Conservation (phyloP, 2,797 vertebrate genomes). For the Ambastaia sidthimunki region DNA sequence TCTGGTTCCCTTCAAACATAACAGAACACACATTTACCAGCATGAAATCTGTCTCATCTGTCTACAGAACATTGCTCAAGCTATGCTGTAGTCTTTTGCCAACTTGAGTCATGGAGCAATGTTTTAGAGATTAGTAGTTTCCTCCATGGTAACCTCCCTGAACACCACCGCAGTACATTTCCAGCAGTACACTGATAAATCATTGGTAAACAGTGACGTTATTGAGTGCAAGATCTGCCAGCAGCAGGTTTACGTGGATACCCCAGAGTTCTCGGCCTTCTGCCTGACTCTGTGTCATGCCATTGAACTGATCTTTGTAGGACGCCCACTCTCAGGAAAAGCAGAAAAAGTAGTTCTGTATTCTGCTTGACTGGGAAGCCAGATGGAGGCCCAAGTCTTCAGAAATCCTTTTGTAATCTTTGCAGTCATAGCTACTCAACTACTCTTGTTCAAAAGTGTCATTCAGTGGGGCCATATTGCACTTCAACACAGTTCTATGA, state of each 20-base stretch:
- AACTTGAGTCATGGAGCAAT: background rate
- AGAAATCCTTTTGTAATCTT: constrained; percentile 14
- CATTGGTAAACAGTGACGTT: background rate
- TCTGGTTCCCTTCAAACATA: background rate
- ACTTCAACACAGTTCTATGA: background rate
- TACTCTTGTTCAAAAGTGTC: background rate
- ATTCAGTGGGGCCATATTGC: background rate
- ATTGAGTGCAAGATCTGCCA: background rate
- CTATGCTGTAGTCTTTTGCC: background rate
- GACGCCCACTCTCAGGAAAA: background rate
- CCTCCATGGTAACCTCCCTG: background rate
- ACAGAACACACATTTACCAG: background rate
- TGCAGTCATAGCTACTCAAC: background rate
- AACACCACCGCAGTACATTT: background rate
- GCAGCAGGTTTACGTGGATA: background rate
- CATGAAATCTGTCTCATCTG: background rate
- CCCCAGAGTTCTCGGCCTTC: background rate
- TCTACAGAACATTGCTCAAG: background rate
- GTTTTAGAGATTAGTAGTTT: constrained; percentile 21
- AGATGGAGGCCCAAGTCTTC: background rate
- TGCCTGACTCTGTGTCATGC: constrained; percentile 2
- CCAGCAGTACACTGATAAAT: background rate
- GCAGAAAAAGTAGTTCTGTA: background rate
- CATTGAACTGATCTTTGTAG: constrained; percentile 26
- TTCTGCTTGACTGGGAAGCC: background rate